phyloP scores from a whole-genome alignment of 2,797 vertebrate genomes.

The Salarias fasciatus region DNA sequence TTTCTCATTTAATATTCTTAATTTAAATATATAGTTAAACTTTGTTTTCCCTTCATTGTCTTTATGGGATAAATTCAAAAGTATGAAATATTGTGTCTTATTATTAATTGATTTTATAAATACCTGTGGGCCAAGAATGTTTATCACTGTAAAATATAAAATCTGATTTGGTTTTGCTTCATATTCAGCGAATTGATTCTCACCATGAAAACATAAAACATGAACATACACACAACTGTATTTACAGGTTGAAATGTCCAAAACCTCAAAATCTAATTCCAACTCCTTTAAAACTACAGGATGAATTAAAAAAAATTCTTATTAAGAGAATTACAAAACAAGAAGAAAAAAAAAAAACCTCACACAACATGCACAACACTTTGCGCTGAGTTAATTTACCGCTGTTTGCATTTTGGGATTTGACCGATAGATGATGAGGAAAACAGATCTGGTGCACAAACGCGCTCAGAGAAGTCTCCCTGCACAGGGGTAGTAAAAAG shows the following conservation, averaged over 20 bases:
- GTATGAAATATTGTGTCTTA: slow-evolving; percentile 8
- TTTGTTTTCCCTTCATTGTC: slow-evolving; percentile 8
- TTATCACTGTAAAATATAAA: slow-evolving; percentile 1
- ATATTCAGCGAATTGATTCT: slow-evolving; percentile 3
- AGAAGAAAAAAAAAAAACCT: not conserved
- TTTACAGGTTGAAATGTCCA: slow-evolving; percentile 1
- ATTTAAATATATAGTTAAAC: not conserved
- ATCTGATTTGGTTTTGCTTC: not conserved
- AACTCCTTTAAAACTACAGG: not conserved
- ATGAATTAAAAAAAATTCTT: slow-evolving; percentile 1
- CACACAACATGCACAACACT: not conserved
- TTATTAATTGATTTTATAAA: slow-evolving; percentile 8
- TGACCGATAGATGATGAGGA: not conserved
- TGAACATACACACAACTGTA: not conserved
- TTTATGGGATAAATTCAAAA: not conserved
- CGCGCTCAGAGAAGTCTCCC: slow-evolving; percentile 1
- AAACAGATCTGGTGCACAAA: slow-evolving; percentile 11
- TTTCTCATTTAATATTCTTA: not conserved
- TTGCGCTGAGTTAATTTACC: not conserved
- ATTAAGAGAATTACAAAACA: slow-evolving; percentile 4
- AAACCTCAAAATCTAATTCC: too few relatives aligned
- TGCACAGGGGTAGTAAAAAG: slow-evolving; percentile 4
- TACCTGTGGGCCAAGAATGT: too few relatives aligned
- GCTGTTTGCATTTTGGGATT: not conserved
- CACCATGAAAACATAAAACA: slow-evolving; percentile 9